Evolutionary conservation across 1,140 invertebrate genomes (phyloP), one percentile per base, ranked within the genome.

Genomic region (Macrosteles quadrilineatus): DNA sequence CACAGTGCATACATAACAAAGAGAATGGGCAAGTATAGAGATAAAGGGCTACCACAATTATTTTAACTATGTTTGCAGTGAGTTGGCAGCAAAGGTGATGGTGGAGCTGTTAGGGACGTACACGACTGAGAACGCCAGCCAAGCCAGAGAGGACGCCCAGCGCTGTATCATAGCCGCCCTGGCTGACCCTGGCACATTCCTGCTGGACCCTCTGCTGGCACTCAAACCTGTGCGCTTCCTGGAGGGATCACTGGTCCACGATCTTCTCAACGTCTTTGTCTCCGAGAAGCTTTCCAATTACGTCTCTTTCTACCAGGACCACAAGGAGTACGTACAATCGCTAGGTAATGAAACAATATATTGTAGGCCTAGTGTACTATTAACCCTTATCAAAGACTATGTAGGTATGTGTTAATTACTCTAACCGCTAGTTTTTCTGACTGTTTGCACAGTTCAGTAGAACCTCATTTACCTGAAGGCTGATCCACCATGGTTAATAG

Each of bases 231-330:
- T 99, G 1, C 88, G 93, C 72, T 97, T 97, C 79, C 83, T 98
- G n/a, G 94, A 98, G 83, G 91, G 96, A 70, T 95, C 98, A 84
- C 86, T 94, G 0, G 97, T 98, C 76, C 93, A 98, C 80, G 95
- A 98, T 82, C 82, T 99, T 40, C 84, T 99, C n/a, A 92, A 91
- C 21, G 95, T 98, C 71, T 98, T 98, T 82, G 96, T 99, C 0
- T 92, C 93, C 40, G 96, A 97, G 75, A 97, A 97, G 80, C 81
- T 98, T 27, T 86, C 90, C 6, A 89, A 92, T 21, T 99, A 98
- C 79, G 84, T 95, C 55, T 85, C 91, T 73, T 99, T 98, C 79
- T 97, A 98, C 79, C 88, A 95, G 75, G 88, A 91, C 76, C 93
- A 98, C 76, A 96, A 94, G 76, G 94, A 98, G 78, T 97, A 98